Conservation (phyloP, 2,797 vertebrate genomes). For the Sebastolobus alascanus region DNA sequence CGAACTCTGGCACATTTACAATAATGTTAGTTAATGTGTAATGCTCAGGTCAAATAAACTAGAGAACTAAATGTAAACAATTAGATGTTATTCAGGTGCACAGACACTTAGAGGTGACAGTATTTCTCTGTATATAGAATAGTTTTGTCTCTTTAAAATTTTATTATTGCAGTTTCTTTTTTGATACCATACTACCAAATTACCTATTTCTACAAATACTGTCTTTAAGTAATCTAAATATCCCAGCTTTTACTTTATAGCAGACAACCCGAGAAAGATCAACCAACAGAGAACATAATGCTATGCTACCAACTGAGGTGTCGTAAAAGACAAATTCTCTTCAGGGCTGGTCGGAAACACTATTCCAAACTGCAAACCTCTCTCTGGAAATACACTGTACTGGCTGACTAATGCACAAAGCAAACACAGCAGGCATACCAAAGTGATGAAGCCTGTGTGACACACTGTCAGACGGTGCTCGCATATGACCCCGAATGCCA, state of each 20-base stretch:
- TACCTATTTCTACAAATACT: not conserved
- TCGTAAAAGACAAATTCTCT: slow-evolving; percentile 27
- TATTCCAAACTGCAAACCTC: slow-evolving; percentile 31
- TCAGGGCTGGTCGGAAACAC: slow-evolving; percentile 4
- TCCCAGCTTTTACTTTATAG: not conserved
- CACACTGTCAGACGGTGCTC: slow-evolving; percentile 20
- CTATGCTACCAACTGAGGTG: not conserved
- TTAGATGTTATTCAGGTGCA: slow-evolving; percentile 34
- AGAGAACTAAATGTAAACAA: not conserved
- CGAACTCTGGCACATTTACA: slow-evolving; percentile 5
- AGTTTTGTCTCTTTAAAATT: not conserved
- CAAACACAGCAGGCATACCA: slow-evolving; percentile 60
- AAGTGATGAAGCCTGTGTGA: slow-evolving; percentile 51
- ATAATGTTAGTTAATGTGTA: slow-evolving; percentile 15
- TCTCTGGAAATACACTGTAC: slow-evolving; percentile 47
- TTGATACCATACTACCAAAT: not conserved
- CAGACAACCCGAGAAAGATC: not conserved
- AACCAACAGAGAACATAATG: slow-evolving; percentile 5
- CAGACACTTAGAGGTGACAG: not conserved
- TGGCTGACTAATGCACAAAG: slow-evolving; percentile 53
- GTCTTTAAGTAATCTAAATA: not conserved
- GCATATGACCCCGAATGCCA: slow-evolving; percentile 18
- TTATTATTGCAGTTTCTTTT: not conserved
- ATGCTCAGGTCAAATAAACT: slow-evolving; percentile 1
- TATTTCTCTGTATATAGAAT: not conserved